Evolutionary conservation across 53 echinoderm and acorn worm species (phyloP), one percentile per base, ranked within the genome.

Genomic region (Crossaster papposus): DNA sequence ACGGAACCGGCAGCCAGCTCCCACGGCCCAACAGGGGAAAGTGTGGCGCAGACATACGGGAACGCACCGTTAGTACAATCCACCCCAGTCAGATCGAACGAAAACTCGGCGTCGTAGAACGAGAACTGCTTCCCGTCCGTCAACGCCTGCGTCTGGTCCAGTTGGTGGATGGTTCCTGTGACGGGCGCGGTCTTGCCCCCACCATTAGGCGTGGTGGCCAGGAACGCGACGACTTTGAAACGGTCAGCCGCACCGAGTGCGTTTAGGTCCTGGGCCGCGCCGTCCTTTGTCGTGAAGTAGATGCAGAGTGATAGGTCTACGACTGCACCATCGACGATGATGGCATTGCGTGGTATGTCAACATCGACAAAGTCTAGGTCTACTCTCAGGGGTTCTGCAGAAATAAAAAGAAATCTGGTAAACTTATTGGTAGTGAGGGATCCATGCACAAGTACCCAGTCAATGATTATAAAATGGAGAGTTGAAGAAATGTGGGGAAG

Each of bases 261-360:
- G 22, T 81, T 81, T 12, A 81, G 64, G 23, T 81, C 81, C 64
- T 37, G 81, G 64, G 81, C 81, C 22, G 81, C 81, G n/a, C 81
- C 81, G n/a, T 64, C 26, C 34, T 81, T 81, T 63, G 81, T 64
- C 5, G 81, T 81, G 81, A 81, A 81, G 81, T 64, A 81, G 32
- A 81, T 64, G 64, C 81, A 81, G 35, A 81, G 81, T 7, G 81
- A 81, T 22, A 81, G 14, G 11, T 81, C 81, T 11, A 36, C 81
- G 14, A 64, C n/a, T 33, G 20, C 34, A 31, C 81, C 64, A 24
- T 81, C 81, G 23, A 81, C 81, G 22, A 81, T 81, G 37, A 64
- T 81, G 65, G 81, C 81, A 64, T 81, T n/a, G 33, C 65, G 81
- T 13, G 81, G 81, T 63, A 81, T 81, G 81, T 81, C 81, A 15